A percentile compares a stretch with the other conserved stretches of the same genome.
These are phyloP conservation scores for Apostichopus parvimensis DNA, from an alignment of 35 echinoderm and acorn worm species.

Conservation along the genomic window DNA sequence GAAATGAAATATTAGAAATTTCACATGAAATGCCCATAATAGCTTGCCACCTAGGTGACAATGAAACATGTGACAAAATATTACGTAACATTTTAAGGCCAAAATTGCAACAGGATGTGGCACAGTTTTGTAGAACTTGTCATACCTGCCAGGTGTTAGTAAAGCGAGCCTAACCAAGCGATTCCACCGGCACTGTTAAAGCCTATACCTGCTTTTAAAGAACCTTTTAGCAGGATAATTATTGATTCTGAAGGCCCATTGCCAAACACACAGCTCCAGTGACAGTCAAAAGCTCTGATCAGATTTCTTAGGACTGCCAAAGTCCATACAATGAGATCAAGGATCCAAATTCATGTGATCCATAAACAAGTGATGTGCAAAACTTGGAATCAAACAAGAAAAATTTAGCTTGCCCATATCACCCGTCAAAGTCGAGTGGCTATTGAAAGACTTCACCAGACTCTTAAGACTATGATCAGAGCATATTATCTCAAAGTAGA, in stretches of 20 bases:
- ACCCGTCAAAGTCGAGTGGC: neutral
- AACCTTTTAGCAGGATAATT: neutral
- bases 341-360: neutral
- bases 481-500: too few relatives aligned
- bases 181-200: neutral
- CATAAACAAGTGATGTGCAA: neutral
- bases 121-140: neutral
- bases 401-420: neutral
- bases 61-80: too few relatives aligned
- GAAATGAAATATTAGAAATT: neutral
- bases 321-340: neutral
- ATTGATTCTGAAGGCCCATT: too few relatives aligned
- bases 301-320: neutral
- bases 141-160: neutral
- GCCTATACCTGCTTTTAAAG: neutral
- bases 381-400: neutral
- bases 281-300: neutral
- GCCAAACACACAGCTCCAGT: too few relatives aligned
- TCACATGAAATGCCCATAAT: neutral
- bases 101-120: neutral
- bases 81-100: too few relatives aligned
- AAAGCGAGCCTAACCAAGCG: neutral
- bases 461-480: neutral
- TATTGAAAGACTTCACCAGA: neutral
- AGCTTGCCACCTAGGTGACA: too few relatives aligned